Conservation (phyloP, 2,888 invertebrate genomes). For the Cryptus armator region DNA sequence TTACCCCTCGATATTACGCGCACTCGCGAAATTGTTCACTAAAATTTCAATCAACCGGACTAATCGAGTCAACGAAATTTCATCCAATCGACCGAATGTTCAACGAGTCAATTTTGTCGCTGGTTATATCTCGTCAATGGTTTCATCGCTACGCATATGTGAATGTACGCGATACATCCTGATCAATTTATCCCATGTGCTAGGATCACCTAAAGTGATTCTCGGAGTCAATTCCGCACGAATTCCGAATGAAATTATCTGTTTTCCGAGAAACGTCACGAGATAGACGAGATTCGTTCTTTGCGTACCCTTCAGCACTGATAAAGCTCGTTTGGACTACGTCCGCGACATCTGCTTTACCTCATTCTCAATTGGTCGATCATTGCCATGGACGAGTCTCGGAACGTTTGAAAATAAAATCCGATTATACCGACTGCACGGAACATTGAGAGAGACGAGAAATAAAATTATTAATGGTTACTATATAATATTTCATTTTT, state of each 20-base stretch:
- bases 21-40: no score
- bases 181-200: not conserved
- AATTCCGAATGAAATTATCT: not conserved
- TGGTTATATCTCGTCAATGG: not conserved
- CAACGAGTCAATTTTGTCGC: not conserved
- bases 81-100: not conserved
- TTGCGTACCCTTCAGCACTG: not conserved
- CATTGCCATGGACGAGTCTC: not conserved
- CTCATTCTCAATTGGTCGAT: not conserved
- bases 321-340: not conserved
- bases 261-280: not conserved
- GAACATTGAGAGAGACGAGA: not conserved
- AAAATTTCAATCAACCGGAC: not conserved
- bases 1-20: no score
- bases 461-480: not conserved
- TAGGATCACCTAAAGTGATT: not conserved
- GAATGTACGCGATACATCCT: not conserved
- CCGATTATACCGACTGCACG: not conserved
- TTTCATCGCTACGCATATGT: not conserved
- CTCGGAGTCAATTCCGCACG: not conserved
- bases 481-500: no score
- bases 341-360: not conserved
- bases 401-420: not conserved
- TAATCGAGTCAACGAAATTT: constrained; percentile 4
- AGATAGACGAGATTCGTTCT: not conserved